Evolutionary conservation across 2,888 invertebrate genomes (phyloP), one percentile per base, ranked within the genome.

Genomic region (Microctonus hyperodae): DNA sequence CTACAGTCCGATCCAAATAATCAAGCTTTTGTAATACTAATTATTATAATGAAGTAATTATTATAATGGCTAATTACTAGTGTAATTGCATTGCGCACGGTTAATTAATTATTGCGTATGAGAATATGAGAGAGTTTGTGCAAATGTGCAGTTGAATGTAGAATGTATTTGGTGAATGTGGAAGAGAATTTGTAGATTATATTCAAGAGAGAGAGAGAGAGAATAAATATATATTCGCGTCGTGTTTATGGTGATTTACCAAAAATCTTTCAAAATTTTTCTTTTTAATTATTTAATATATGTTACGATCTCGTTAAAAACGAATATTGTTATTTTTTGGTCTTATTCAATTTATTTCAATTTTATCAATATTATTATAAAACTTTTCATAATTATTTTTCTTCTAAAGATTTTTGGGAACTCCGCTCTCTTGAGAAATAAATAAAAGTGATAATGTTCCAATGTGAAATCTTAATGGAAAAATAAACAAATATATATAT

Each of bases 1-100:
- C 81, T 81, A 83, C 82, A 83, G 81, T 82, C 82, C 82, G 82
- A 83, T 82, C 83, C 82, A 82, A 82, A 78, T 82, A 82, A 82
- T 83, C 83, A 82, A 83, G 82, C 83, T 82, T 82, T 82, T 82
- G 80, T 82, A 82, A 82, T 75, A 80, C 78, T 82, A 80, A 78
- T 79, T 78, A 80, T 81, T 79, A 79, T 79, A 78, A 81, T 63
- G 57, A 65, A 65, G 50, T 57, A 63, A 58, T 77, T 76, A 76
- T 72, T 74, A 79, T 78, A 76, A 78, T 80, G 76, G 78, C 76
- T 79, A 78, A 78, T 77, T 76, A 75, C 76, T 37, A 25, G 56
- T 60, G 73, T 78, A 74, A 76, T 76, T 76, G 74, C 76, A 74
- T 76, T 72, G 75, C 74, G 72, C 72, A 76, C 69, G 69, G 66